A percentile compares a stretch with the other conserved stretches of the same genome.
Evolutionary conservation across 2,888 invertebrate species (phyloP).

Genomic region (Campoletis raptor): DNA sequence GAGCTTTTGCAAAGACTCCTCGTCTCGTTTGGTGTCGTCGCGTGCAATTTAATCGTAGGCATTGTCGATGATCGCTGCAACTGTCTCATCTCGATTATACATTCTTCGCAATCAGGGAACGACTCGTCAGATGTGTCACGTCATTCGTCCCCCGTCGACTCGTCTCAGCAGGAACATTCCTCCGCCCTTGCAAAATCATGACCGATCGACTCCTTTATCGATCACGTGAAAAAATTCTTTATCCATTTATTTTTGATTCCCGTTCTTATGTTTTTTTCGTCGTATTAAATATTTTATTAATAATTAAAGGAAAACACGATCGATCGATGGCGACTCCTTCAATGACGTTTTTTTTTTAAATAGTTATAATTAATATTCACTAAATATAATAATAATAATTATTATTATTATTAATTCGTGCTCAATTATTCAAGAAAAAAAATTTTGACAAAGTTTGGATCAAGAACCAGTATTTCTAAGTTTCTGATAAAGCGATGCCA

Average conservation of each 20-base stretch:
- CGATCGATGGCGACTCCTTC: not conserved
- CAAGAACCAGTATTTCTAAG: no score
- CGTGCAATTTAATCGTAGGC: constrained; percentile 72
- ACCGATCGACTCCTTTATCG: constrained; percentile 77
- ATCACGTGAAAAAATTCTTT: constrained; percentile 61
- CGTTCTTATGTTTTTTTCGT: not conserved
- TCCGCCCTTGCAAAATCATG: constrained; percentile 80
- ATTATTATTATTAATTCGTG: no score
- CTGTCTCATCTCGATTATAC: constrained; percentile 50
- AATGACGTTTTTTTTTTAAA: no score
- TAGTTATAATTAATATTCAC: not conserved
- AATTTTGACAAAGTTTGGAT: no score
- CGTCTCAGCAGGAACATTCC: constrained; percentile 83
- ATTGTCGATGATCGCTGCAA: constrained; percentile 77
- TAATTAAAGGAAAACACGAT: not conserved
- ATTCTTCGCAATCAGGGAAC: constrained; percentile 60
- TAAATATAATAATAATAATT: no score
- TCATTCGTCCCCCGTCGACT: constrained; percentile 79
- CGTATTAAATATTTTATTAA: not conserved
- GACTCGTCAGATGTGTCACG: constrained; percentile 51
- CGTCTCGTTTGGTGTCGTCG: constrained; percentile 43
- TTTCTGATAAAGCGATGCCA: no score
- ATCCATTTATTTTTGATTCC: constrained; percentile 44
- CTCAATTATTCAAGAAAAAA: no score
- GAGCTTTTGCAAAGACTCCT: constrained; percentile 66